These are phyloP conservation scores for Xylota segnis DNA, from an alignment of 2,888 invertebrate species.

Conservation along the genomic window DNA sequence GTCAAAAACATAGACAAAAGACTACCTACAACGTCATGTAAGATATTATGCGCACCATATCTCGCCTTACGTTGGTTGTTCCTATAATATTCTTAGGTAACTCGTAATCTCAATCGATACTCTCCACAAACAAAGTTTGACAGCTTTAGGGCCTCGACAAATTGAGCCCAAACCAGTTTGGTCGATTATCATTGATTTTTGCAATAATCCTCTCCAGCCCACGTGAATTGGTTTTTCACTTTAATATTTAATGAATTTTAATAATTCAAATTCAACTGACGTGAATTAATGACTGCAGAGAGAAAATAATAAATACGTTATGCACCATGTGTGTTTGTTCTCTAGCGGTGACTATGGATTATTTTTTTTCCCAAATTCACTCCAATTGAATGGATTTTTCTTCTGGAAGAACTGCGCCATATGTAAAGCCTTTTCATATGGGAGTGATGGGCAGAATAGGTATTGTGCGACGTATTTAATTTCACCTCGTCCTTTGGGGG, in stretches of 20 bases:
- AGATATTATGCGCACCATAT: too few species aligned
- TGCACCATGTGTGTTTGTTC: constrained; percentile 14
- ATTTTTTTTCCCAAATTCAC: background rate
- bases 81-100: background rate
- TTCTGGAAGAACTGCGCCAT: background rate
- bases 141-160: background rate
- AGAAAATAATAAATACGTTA: constrained; percentile 3
- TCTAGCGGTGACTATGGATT: background rate
- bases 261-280: background rate
- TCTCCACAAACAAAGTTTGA: background rate
- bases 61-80: background rate
- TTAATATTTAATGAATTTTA: constrained; percentile 16
- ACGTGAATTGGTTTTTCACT: constrained; percentile 3
- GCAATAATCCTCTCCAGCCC: background rate
- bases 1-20: constrained; percentile 30
- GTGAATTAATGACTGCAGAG: background rate
- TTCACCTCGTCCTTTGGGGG: background rate
- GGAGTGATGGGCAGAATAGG: constrained; percentile 2
- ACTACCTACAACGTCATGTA: constrained; percentile 13
- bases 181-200: constrained; percentile 11
- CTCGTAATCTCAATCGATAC: constrained; percentile 2
- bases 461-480: constrained; percentile 9
- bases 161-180: background rate
- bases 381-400: background rate
- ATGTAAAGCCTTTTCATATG: background rate